These are phyloP conservation scores for Adineta ricciae DNA, from an alignment of 2,888 invertebrate species.

Conservation along the genomic window DNA sequence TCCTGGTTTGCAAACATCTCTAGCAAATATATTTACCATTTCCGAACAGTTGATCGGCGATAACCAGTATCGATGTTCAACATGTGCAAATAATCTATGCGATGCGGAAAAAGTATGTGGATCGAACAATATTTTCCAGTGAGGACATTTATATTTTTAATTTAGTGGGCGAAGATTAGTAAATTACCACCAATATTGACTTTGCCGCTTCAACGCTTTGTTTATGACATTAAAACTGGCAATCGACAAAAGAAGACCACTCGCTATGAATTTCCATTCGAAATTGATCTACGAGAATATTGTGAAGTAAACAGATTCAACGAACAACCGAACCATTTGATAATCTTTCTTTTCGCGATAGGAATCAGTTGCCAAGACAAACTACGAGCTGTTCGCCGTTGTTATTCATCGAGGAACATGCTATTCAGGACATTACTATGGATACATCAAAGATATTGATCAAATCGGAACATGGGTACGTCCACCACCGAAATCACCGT, in stretches of 20 bases:
- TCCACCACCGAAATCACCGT: constrained; percentile 35
- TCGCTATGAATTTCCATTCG: constrained; percentile 45
- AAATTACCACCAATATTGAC: constrained; percentile 48
- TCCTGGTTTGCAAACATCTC: constrained; percentile 41
- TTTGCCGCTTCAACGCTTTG: constrained; percentile 48
- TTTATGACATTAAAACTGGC: constrained; percentile 45
- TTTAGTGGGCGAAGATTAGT: constrained; percentile 45
- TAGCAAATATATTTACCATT: constrained; percentile 40
- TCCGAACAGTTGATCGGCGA: constrained; percentile 46
- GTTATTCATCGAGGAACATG: constrained; percentile 50
- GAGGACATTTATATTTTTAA: constrained; percentile 31
- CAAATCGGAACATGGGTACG: constrained; percentile 44
- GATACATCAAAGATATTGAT: constrained; percentile 49
- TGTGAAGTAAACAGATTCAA: constrained; percentile 26
- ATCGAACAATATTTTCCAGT: neutral
- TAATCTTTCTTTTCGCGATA: too few relatives aligned
- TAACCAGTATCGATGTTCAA: constrained; percentile 48
- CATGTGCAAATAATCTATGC: constrained; percentile 43
- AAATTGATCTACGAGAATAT: constrained; percentile 44
- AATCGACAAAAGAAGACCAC: constrained; percentile 43
- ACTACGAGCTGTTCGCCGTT: constrained; percentile 49
- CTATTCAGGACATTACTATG: constrained; percentile 50
- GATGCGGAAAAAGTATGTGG: constrained; percentile 47
- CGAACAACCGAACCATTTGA: too few relatives aligned
- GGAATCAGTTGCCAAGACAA: constrained; percentile 36